A percentile compares a stretch with the other conserved stretches of the same genome.
phyloP scores from a whole-genome alignment of 2,797 vertebrate species.

The Myotis findleyi region DNA sequence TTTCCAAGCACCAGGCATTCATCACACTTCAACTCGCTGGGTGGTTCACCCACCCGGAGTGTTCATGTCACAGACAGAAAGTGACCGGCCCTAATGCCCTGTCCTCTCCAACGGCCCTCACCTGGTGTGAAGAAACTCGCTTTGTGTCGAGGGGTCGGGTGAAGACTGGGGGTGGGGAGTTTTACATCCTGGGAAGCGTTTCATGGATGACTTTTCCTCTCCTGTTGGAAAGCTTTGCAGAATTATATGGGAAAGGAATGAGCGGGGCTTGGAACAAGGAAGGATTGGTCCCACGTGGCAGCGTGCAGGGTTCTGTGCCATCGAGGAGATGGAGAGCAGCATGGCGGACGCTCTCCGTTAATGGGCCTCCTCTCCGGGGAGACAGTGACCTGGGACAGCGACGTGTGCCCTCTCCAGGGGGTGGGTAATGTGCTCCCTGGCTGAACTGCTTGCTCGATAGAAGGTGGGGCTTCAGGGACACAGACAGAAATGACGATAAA shows the following conservation, averaged over 20 bases:
- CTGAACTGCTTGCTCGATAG: constrained; percentile 14
- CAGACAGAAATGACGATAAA: rapidly evolving
- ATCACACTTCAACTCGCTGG: constrained; percentile 86
- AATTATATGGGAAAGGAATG: constrained; percentile 75
- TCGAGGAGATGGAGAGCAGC: constrained; percentile 80
- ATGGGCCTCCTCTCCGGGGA: background rate
- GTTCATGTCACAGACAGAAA: constrained; percentile 87
- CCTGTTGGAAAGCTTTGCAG: constrained; percentile 65
- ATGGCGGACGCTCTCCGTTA: background rate
- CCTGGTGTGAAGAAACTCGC: constrained; percentile 83
- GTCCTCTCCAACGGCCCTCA: constrained; percentile 84
- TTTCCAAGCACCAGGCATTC: constrained; percentile 85
- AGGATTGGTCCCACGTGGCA: constrained; percentile 76
- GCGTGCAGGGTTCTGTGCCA: background rate
- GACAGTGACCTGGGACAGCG: constrained; percentile 87
- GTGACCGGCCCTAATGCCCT: constrained; percentile 84
- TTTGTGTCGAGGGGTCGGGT: constrained; percentile 76
- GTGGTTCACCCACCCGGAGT: constrained; percentile 84
- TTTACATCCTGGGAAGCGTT: constrained; percentile 71
- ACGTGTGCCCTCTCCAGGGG: constrained; percentile 69
- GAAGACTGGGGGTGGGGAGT: background rate
- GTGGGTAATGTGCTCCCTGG: constrained; percentile 60
- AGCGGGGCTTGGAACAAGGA: constrained; percentile 56
- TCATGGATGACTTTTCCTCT: constrained; percentile 73
- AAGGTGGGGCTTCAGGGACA: background rate